phyloP scores from a whole-genome alignment of 2,888 invertebrate genomes.

The Ferrisia virgata region DNA sequence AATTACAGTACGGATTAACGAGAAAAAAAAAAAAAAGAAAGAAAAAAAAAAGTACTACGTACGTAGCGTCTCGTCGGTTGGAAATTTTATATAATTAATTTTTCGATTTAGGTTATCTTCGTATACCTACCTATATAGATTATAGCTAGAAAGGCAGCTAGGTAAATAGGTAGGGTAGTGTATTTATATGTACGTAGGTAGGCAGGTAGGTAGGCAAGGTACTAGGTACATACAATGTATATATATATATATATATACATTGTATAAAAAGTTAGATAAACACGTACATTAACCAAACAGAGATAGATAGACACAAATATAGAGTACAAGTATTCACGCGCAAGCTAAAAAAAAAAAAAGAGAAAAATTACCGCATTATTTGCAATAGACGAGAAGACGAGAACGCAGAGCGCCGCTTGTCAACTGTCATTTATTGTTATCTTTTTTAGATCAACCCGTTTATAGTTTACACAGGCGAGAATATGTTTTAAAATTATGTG shows the following conservation, averaged over 20 bases:
- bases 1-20: slow-evolving; percentile 10
- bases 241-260: neutral
- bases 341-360: neutral
- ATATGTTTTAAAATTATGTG: neutral
- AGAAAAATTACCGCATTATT: neutral
- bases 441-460: neutral
- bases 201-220: too few species aligned
- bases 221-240: too few species aligned
- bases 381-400: neutral
- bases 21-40: neutral
- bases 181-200: neutral
- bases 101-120: slow-evolving; percentile 1
- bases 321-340: neutral
- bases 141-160: neutral
- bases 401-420: neutral
- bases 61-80: neutral
- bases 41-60: too few species aligned
- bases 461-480: neutral
- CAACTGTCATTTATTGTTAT: slow-evolving; percentile 9
- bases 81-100: slow-evolving; percentile 10
- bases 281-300: neutral
- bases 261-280: neutral
- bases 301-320: neutral
- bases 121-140: too few species aligned
- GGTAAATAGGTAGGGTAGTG: too few species aligned